Base-by-base conservation (phyloP, 2,797 vertebrate genomes). In the Sebastes nivosus region DNA sequence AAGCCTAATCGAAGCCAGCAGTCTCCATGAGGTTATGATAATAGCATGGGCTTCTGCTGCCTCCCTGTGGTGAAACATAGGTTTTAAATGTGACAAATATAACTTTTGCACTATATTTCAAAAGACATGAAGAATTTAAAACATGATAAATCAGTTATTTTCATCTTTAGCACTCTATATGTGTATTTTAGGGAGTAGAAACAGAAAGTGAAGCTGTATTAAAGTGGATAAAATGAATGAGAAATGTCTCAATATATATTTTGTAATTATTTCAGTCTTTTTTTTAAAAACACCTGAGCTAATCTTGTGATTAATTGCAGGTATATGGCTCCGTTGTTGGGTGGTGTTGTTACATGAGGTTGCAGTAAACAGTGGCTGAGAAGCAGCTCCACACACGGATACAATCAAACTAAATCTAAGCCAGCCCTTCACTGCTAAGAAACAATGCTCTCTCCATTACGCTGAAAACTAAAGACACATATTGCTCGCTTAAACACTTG, bases 21-120 rank as follows among this genome's bases (percentile, higher is more conserved):
- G 82, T 24, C 83, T 66, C 86, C 80, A 70, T 89, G 90, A 88
- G 74, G 85, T 81, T 72, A 83, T 65, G 68, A 60, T 79, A 4
- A 77, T 52, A 86, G 11, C 54, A n/a, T 54, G 46, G 89, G 71
- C 81, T 75, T 90, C 75, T 96, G 89, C 94, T 95, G 95, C 95
- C 96, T 94, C 94, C 96, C 93, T 87, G 95, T 96, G 97, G 90
- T 52, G 10, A 81, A 68, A 83, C 5, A 1, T 1, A 7, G 25
- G 70, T 12, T 77, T 68, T 82, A 30, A 77, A 72, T 5, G 6
- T 16, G 18, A 64, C 22, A 61, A 0, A 52, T 24, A 4, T 4
- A 25, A 22, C 2, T 25, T 16, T 25, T 3, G 27, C 32, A 27
- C n/a, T n/a, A 25, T 46, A 29, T 70, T 64, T 74, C 3, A 82